Base-by-base conservation (phyloP, 2,797 vertebrate species). In the Lepus oiostolus region DNA sequence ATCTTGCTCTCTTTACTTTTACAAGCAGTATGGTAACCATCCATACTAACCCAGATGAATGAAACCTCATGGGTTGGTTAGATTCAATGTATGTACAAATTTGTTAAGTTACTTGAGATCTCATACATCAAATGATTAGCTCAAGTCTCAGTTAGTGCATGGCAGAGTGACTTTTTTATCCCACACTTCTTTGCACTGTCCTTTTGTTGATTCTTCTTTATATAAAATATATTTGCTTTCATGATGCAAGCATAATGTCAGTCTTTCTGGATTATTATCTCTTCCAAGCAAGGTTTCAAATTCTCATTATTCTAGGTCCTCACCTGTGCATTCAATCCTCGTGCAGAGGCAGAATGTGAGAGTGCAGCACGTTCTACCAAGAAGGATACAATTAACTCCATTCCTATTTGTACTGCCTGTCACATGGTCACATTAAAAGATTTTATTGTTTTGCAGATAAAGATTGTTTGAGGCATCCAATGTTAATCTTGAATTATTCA, bases 401-500 rank as follows among this genome's bases (percentile, higher is more conserved):
- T 88, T 95, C 9, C 77, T 95, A 84, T 96, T 96, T 96, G 88
- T 80, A 32, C 65, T 93, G 21, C 2, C 50, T 38, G 32, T 91
- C 84, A 94, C 96, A 88, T 83, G 54, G 24, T 58, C 77, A 50
- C 58, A 65, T 89, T 95, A 96, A 94, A 95, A 97, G 77, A 81
- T 97, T 97, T 97, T 95, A 97, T 97, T 98, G 93, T 98, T 97
- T 82, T 97, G 89, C 92, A 96, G 95, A 97, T 96, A 97, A 97
- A 98, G 97, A 97, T 96, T 98, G 97, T 98, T 98, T 98, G 93
- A 98, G 96, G 96, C 97, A 94, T 96, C 93, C 96, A 97, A 96
- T 32, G 63, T 91, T 93, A 54, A 54, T 24, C 88, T 97, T 98
- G 81, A 98, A 98, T 98, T 98, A 98, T 98, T 98, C 93, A 98